Evolutionary conservation across 2,888 invertebrate genomes (phyloP).

Genomic region (Xestia xanthographa): DNA sequence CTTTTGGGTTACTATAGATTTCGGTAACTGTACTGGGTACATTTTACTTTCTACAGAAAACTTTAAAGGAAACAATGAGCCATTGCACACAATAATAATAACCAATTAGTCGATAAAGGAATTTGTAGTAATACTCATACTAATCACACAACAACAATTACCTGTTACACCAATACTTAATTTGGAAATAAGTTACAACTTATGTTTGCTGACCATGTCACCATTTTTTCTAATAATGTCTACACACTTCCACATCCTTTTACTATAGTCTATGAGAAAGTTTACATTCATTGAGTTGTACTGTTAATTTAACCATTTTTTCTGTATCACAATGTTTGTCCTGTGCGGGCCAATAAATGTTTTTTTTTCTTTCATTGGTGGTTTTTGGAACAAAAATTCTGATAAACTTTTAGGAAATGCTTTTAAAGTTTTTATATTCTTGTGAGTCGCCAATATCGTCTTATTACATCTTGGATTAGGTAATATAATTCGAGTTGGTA

Average conservation of each 20-base stretch:
- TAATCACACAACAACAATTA: slow-evolving; percentile 17
- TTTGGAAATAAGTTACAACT: slow-evolving; percentile 22
- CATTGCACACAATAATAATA: not conserved
- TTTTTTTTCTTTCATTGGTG: too few relatives aligned
- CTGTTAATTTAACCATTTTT: too few relatives aligned
- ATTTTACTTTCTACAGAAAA: not conserved
- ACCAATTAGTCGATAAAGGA: slow-evolving; percentile 28
- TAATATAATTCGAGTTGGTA: not conserved
- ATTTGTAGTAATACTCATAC: slow-evolving; percentile 40
- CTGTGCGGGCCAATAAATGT: too few relatives aligned
- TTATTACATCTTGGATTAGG: not conserved
- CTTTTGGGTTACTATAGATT: not conserved
- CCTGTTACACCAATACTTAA: slow-evolving; percentile 38
- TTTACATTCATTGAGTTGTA: too few relatives aligned
- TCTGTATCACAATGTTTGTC: too few relatives aligned
- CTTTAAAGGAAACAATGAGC: not conserved
- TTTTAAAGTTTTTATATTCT: not conserved
- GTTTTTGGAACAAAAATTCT: not conserved
- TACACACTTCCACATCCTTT: not conserved
- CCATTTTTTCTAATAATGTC: slow-evolving; percentile 13
- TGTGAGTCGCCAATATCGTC: not conserved
- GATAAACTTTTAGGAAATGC: not conserved
- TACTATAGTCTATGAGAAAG: not conserved
- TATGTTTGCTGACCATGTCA: slow-evolving; percentile 9
- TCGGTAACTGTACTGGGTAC: not conserved